Base-by-base conservation (phyloP, 2,888 invertebrate genomes). In the Eustalomyia histrio region DNA sequence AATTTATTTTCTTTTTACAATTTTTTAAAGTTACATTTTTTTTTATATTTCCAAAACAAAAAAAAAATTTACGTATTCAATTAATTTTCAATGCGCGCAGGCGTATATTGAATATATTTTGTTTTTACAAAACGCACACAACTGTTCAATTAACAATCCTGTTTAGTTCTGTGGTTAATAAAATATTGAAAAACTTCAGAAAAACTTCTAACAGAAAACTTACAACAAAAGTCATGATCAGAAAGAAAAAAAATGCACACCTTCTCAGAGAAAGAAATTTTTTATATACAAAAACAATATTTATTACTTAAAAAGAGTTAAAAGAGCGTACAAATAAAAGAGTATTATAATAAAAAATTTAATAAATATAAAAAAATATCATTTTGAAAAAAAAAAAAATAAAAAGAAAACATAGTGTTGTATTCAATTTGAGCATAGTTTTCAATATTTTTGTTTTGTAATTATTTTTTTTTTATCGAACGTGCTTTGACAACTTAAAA, bases 61-160 rank as follows among this genome's bases (percentile, higher is more conserved):
- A 43, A 39, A 47, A 47, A n/a, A n/a, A 47, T 47, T 47, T n/a
- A 47, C n/a, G 7, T 47, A 47, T 47, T 47, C n/a, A 47, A 47
- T 5, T 47, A 47, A 47, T n/a, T n/a, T 58, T 33, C n/a, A 47
- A n/a, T n/a, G 43, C 43, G 43, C 43, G 43, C 43, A 47, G 43
- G 14, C 43, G 43, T 47, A 47, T 57, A 39, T 50, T 21, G n/a
- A 43, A 33, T 60, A 50, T 17, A 67, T 60, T 52, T 65, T 65
- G 21, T 9, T 50, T 18, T 60, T 52, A 39, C 35, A 39, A 39
- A 80, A 80, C 73, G 75, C 76, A 82, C 82, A 82, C 71, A 80
- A 80, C 83, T 83, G 82, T 76, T 80, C 82, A 80, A 67, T 73
- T 79, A 80, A 79, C 80, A 79, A 76, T 83, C 79, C 82, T 83